Evolutionary conservation across 2,888 invertebrate species (phyloP), one percentile per base, ranked within the genome.

Genomic region (Lithophane ornitopus): DNA sequence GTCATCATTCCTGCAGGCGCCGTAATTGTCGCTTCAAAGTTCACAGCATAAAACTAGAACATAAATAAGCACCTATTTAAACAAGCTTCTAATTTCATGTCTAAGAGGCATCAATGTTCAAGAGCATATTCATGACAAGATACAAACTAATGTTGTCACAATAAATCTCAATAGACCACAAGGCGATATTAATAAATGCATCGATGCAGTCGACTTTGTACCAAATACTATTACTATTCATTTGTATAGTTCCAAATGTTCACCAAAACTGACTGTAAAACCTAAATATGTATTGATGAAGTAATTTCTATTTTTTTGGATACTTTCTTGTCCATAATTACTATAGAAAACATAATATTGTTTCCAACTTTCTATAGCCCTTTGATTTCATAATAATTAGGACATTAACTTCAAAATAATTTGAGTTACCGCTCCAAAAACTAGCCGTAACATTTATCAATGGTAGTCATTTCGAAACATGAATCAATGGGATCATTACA

Each of bases 101-200:
- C 26, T 41, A 14, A 49, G 11, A 68, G 19, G 39, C 67, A 63
- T 70, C 68, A 78, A 62, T 74, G 62, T 78, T 76, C 80, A 85
- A 84, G 84, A 82, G n/a, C 82, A 76, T 79, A 85, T 85, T 78
- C 76, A 89, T 87, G 75, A 70, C 74, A 70, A 68, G 67, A 52
- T 73, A 77, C 81, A 78, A 70, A 66, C 58, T 71, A 68, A 81
- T 70, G 44, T 41, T 76, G 58, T 59, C 52, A 63, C 39, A 77
- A 87, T 88, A 78, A 81, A 87, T 85, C 67, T 84, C 56, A 89
- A 88, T 89, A 80, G 44, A 81, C 19, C 26, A 58, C 72, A 78
- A 72, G 71, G 79, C n/a, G 65, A 84, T 62, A 73, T 78, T 87
- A 82, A 82, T 84, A 62, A 76, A 72, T 75, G 73, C 74, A 76